Percentiles rank a stretch among this genome's conserved stretches.
Evolutionary conservation across 2,888 invertebrate genomes (phyloP).

Genomic region (Sepioteuthis lessoniana): DNA sequence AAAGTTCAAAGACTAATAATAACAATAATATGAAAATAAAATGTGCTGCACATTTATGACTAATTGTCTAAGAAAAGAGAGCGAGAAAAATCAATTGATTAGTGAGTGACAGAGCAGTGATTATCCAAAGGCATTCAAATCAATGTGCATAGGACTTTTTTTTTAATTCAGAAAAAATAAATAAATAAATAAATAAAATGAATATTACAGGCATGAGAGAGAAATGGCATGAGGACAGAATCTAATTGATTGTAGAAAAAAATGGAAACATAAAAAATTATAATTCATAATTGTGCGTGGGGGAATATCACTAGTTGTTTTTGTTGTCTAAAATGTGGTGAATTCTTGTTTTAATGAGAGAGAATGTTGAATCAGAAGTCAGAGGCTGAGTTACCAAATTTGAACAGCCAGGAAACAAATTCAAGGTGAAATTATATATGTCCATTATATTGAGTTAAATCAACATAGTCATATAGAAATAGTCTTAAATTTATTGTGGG

Average conservation of each 20-base stretch:
- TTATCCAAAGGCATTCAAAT: conserved; percentile 34
- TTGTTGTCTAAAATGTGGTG: neutral
- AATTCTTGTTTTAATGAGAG: neutral
- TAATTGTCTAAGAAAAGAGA: too few relatives aligned
- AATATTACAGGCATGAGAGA: neutral
- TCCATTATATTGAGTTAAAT: neutral
- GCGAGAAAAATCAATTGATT: too few relatives aligned
- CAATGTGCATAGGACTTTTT: neutral
- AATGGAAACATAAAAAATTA: neutral
- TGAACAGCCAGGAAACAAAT: neutral
- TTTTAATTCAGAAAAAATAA: neutral
- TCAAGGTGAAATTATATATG: neutral
- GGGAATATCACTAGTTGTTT: neutral
- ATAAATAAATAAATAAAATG: neutral
- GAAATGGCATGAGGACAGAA: conserved; percentile 2
- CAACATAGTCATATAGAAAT: neutral
- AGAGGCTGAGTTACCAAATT: neutral
- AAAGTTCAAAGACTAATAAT: neutral
- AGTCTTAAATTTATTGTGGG: neutral
- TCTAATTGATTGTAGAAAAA: neutral
- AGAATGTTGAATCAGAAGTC: neutral
- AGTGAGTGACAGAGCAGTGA: neutral
- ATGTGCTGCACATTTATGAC: neutral
- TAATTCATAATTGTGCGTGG: neutral
- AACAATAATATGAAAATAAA: neutral